These are phyloP conservation scores for Perca schrenkii DNA, from an alignment of 2,113 vertebrate species.

Conservation along the genomic window DNA sequence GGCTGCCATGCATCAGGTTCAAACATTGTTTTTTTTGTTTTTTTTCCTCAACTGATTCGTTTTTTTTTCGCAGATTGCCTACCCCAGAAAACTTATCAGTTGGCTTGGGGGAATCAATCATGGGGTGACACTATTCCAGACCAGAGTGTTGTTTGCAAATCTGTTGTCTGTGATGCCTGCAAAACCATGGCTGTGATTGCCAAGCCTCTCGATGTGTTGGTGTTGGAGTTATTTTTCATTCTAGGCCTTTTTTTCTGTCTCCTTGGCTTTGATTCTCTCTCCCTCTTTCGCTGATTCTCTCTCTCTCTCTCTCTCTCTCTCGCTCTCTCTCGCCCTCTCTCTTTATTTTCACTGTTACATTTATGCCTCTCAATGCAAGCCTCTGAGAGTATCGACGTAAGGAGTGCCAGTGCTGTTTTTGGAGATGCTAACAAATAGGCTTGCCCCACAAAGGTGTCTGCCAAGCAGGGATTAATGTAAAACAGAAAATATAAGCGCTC, in stretches of 20 bases:
- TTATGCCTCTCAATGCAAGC: constrained; percentile 50
- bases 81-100: constrained; percentile 80
- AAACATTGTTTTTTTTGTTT: constrained; percentile 75
- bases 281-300: not conserved
- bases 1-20: constrained; percentile 70
- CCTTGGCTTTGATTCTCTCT: constrained; percentile 51
- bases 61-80: constrained; percentile 78
- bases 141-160: constrained; percentile 76
- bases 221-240: constrained; percentile 80
- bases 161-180: constrained; percentile 77
- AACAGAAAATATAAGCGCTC: constrained; percentile 59
- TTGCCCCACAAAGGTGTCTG: constrained; percentile 64
- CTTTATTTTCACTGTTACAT: constrained; percentile 41
- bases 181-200: constrained; percentile 76
- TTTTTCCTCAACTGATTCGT: constrained; percentile 67
- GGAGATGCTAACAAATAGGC: constrained; percentile 59
- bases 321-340: constrained; percentile 5
- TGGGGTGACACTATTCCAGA: constrained; percentile 70
- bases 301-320: not conserved
- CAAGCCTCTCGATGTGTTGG: constrained; percentile 75
- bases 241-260: constrained; percentile 56
- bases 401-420: constrained; percentile 64
- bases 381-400: constrained; percentile 64
- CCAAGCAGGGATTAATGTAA: constrained; percentile 64
- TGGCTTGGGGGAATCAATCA: constrained; percentile 80